Evolutionary conservation across 2,888 invertebrate genomes (phyloP).

Genomic region (Leptura quadrifasciata): DNA sequence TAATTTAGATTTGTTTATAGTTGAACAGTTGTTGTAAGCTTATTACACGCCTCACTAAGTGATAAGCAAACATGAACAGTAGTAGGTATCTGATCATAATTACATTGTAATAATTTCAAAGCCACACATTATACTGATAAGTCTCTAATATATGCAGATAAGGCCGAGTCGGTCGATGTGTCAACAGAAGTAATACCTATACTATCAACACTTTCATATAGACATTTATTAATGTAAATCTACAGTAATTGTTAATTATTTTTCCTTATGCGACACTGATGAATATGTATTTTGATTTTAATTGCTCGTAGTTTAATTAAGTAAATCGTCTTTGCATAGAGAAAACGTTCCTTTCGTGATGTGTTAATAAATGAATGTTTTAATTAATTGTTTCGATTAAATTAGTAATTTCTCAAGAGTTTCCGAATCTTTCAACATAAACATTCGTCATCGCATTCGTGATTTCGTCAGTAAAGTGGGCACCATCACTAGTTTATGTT

Average conservation of each 20-base stretch:
- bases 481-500: no score
- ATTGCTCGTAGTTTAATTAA: conserved; percentile 1
- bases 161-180: conserved; percentile 17
- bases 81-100: conserved; percentile 59
- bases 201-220: conserved; percentile 1
- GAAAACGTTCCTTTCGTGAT: neutral
- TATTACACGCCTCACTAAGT: conserved; percentile 71
- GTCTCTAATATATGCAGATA: conserved; percentile 38
- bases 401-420: no score
- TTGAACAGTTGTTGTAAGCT: conserved; percentile 66
- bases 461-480: no score
- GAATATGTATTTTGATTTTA: neutral
- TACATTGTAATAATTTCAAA: conserved; percentile 57
- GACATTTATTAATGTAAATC: conserved; percentile 4
- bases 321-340: neutral
- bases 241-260: conserved; percentile 7
- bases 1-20: conserved; percentile 59
- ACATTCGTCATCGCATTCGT: no score
- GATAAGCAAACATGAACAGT: conserved; percentile 70
- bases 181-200: conserved; percentile 28
- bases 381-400: no score
- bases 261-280: neutral
- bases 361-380: neutral
- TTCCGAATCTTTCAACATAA: no score
- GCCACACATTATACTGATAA: conserved; percentile 43